These are phyloP conservation scores for Leptura quadrifasciata DNA, from an alignment of 2,888 invertebrate species.

Conservation along the genomic window DNA sequence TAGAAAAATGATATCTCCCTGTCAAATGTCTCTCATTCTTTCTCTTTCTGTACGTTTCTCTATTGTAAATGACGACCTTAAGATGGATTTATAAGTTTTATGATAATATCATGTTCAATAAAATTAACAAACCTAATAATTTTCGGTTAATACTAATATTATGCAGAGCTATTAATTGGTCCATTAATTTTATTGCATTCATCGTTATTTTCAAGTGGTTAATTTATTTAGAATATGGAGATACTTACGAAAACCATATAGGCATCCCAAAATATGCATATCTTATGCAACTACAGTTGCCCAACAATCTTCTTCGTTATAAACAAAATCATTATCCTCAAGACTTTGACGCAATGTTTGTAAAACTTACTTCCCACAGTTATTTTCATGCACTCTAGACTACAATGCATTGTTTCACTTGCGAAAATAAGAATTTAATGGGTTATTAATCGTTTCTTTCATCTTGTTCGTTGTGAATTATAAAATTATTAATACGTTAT, in stretches of 20 bases:
- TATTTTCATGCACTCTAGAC: conserved; percentile 24
- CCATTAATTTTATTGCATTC: no score
- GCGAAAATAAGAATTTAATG: conserved; percentile 29
- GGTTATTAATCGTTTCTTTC: conserved; percentile 22
- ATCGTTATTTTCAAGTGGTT: background rate
- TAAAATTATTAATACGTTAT: background rate
- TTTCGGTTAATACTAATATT: no score
- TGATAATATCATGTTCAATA: no score
- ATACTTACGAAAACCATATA: background rate
- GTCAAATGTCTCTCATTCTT: no score
- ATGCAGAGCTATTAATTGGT: no score
- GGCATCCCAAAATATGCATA: conserved; percentile 16
- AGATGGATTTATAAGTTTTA: no score
- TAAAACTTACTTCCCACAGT: conserved; percentile 24
- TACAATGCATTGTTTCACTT: conserved; percentile 18
- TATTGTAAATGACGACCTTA: no score
- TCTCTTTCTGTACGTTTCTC: no score
- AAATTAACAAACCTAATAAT: no score
- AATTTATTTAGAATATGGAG: background rate
- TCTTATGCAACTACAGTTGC: conserved; percentile 5
- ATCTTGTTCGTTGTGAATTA: background rate
- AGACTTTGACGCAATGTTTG: conserved; percentile 14
- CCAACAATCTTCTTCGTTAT: conserved; percentile 11
- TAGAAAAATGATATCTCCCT: no score
- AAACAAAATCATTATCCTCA: conserved; percentile 19